These are phyloP conservation scores for Xanthorhoe spadicearia DNA, from an alignment of 2,888 invertebrate genomes.

Conservation along the genomic window DNA sequence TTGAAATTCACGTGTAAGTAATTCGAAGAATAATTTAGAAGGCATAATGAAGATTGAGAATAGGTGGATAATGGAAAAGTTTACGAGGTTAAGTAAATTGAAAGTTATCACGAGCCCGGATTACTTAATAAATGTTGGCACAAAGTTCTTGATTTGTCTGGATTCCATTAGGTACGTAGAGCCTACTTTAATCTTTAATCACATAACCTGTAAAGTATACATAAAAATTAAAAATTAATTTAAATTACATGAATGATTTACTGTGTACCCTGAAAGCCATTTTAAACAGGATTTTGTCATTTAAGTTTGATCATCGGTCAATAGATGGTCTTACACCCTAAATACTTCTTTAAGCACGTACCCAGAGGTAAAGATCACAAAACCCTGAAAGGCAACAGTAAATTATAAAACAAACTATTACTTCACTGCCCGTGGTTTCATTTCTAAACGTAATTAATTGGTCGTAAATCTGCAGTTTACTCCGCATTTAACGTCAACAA, in stretches of 20 bases:
- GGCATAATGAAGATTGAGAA: constrained; percentile 32
- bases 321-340: too few species aligned
- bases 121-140: constrained; percentile 39
- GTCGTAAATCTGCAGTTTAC: constrained; percentile 20
- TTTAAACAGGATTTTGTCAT: too few species aligned
- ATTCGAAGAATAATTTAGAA: constrained; percentile 29
- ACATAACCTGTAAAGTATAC: constrained; percentile 1
- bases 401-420: constrained; percentile 17
- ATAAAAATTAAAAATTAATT: neutral
- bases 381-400: constrained; percentile 1
- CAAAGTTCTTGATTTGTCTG: constrained; percentile 41
- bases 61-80: constrained; percentile 40
- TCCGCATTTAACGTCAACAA: constrained; percentile 16
- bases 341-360: too few species aligned
- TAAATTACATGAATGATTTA: neutral
- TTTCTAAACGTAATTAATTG: constrained; percentile 16
- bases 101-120: constrained; percentile 41
- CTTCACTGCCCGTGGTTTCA: neutral
- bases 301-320: too few species aligned
- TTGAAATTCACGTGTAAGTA: constrained; percentile 31
- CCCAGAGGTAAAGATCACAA: neutral
- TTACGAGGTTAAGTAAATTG: constrained; percentile 32
- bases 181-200: constrained; percentile 39
- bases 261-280: neutral
- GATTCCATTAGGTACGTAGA: constrained; percentile 39